Evolutionary conservation across 1,140 invertebrate genomes (phyloP).

Genomic region (Micrasema minimum): DNA sequence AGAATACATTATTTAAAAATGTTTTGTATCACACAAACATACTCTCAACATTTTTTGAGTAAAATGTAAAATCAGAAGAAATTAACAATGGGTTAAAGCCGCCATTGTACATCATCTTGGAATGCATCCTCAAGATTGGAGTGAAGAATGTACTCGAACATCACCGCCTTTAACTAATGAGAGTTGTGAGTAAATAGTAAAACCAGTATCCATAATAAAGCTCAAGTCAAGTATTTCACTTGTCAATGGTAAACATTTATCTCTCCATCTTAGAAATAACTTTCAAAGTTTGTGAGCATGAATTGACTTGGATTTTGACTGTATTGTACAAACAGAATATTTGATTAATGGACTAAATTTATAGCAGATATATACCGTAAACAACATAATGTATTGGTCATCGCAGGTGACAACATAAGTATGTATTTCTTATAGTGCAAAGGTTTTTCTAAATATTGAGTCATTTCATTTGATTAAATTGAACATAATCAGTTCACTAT

Average conservation of each 20-base stretch:
- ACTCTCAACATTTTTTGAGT: no score
- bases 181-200: no score
- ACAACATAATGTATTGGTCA: background rate
- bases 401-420: conserved; percentile 25
- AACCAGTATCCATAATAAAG: no score
- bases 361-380: no score
- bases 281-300: conserved; percentile 28
- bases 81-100: no score
- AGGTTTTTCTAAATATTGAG: conserved; percentile 23
- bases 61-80: no score
- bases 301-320: conserved; percentile 15
- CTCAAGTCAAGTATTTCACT: conserved; percentile 5
- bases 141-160: no score
- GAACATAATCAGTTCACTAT: conserved; percentile 2
- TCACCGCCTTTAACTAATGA: no score
- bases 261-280: conserved; percentile 21
- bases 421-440: conserved; percentile 33
- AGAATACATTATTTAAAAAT: no score
- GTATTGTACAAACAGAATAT: conserved; percentile 1
- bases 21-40: no score
- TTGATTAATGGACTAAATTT: background rate
- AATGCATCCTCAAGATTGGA: no score
- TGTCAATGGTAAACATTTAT: conserved; percentile 19
- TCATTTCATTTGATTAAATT: conserved; percentile 17
- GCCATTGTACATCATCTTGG: no score